Evolutionary conservation across 2,888 invertebrate species (phyloP), one percentile per base, ranked within the genome.

Genomic region (Sinohyriopsis cumingii): DNA sequence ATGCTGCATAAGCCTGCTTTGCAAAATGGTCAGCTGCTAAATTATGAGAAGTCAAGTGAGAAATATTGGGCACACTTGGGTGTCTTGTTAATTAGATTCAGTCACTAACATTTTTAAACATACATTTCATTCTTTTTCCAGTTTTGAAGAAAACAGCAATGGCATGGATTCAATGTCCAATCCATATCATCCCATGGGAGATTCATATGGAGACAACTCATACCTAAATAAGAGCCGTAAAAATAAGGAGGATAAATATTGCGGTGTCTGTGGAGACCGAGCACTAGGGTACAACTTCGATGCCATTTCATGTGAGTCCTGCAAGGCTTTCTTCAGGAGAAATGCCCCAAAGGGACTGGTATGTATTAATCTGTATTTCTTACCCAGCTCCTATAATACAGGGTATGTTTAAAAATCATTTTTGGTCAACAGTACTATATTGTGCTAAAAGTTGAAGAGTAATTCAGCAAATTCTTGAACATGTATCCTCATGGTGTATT

Each of bases 311-410:
- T 90, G 90, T 77, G 90, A 90, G 81, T 89, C 89, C 0, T 89
- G 90, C 79, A 90, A 90, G 80, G 90, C 90, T 18, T 90, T 90
- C 86, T 90, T 90, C 82, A 79, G 90, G 67, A 67, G 90, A 69
- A 90, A 90, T 85, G 90, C 90, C n/a, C 89, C 89, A 22, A 90
- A 90, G 80, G 88, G 89, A 69, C 80, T 90, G 85, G 90, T 90
- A 82, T 83, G 88, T 84, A 9, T 22, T 45, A 45, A 45, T 45
- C 45, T 45, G 45, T 45, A 15, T 45, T 45, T 45, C 45, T 33
- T 45, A 56, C 22, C 59, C 54, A 55, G 5, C 12, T 28, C 28
- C 28, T 65, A 6, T 59, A 22, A 25, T 54, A 28, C 45, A 15
- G 45, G 45, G 45, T 15, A 45, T 45, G 15, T 45, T 45, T 45